These are phyloP conservation scores for Penaeus japonicus DNA, from an alignment of 1,140 invertebrate genomes.

Conservation along the genomic window DNA sequence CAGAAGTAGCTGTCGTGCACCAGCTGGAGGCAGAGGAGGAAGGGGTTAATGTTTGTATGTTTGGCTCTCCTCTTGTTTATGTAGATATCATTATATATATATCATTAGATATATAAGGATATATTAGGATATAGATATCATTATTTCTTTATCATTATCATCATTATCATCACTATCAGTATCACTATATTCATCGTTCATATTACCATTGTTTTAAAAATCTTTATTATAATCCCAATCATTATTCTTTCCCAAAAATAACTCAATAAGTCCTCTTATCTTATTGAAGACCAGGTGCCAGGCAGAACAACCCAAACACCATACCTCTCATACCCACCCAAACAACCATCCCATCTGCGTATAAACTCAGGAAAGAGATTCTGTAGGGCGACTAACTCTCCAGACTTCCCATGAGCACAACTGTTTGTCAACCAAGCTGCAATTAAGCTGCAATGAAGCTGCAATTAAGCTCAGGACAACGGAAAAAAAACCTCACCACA, in stretches of 20 bases:
- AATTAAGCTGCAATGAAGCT: background rate
- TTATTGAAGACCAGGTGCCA: no score
- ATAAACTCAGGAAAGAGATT: no score
- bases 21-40: conserved; percentile 14
- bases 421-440: background rate
- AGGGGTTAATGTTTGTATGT: background rate
- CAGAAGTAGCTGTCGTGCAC: conserved; percentile 55
- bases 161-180: background rate
- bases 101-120: background rate
- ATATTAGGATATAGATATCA: background rate
- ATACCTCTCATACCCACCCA: no score
- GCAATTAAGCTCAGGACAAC: background rate
- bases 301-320: no score
- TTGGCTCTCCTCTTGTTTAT: no score
- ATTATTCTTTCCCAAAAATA: no score
- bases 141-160: background rate
- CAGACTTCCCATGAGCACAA: background rate
- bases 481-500: conserved; percentile 25
- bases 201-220: no score
- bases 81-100: background rate
- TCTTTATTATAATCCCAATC: no score
- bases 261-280: no score
- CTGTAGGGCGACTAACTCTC: no score
- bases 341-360: no score
- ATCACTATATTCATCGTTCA: background rate